These are phyloP conservation scores for Zosterops lateralis DNA, from an alignment of 2,113 vertebrate genomes.

Conservation along the genomic window DNA sequence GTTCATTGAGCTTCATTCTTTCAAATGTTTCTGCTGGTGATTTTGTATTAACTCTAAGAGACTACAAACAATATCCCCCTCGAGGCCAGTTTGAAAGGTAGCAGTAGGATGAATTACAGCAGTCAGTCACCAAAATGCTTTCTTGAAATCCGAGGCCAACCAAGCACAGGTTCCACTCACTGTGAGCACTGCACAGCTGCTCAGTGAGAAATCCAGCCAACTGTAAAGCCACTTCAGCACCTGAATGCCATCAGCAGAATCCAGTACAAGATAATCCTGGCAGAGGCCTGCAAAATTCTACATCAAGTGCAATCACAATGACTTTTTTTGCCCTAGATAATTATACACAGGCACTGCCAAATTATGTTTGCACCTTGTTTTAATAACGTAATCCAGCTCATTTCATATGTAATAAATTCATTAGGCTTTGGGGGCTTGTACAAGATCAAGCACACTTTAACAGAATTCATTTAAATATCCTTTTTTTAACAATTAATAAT, in stretches of 20 bases:
- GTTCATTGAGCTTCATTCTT: neutral
- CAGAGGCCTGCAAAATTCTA: neutral
- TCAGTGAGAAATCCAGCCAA: neutral
- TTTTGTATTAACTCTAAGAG: neutral
- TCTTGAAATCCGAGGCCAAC: neutral
- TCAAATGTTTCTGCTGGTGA: neutral
- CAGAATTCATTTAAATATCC: slow-evolving; percentile 11
- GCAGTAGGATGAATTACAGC: neutral
- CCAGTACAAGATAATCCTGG: neutral
- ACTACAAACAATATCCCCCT: neutral
- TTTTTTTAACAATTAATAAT: neutral
- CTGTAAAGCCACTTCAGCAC: neutral
- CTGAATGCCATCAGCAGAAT: neutral
- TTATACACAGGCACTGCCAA: neutral
- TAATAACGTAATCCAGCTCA: neutral
- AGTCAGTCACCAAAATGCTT: neutral
- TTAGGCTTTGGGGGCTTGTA: neutral
- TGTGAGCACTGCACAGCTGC: neutral
- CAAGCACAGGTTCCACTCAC: neutral
- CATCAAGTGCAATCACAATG: neutral
- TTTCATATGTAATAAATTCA: slow-evolving; percentile 4
- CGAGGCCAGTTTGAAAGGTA: neutral
- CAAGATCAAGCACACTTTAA: neutral
- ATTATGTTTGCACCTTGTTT: neutral
- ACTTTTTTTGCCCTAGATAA: neutral